A percentile compares a stretch with the other conserved stretches of the same genome.
phyloP scores from a whole-genome alignment of 2,113 vertebrate genomes.

The Callithrix jacchus region DNA sequence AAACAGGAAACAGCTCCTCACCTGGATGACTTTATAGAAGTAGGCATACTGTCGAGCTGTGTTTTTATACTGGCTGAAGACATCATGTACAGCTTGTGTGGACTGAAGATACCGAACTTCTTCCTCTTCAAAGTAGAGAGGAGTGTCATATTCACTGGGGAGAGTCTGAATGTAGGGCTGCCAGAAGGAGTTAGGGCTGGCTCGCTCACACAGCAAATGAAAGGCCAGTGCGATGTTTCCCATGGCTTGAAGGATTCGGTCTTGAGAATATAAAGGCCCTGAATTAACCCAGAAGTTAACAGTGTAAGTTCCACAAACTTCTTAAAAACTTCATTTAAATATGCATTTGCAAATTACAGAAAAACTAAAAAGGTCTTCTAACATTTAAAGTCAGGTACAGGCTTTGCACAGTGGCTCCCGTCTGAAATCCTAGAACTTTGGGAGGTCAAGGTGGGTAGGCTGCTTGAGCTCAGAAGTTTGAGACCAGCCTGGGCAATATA shows the following conservation, averaged over 20 bases:
- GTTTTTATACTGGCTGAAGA: constrained; percentile 98
- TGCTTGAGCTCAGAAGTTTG: no score
- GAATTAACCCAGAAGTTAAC: constrained; percentile 76
- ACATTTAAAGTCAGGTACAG: not conserved
- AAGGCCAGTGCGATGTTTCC: constrained; percentile 97
- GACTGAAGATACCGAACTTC: constrained; percentile 93
- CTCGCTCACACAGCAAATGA: constrained; percentile 95
- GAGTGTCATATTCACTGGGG: constrained; percentile 94
- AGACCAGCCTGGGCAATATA: no score
- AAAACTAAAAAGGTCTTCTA: not conserved
- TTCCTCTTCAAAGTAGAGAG: constrained; percentile 95
- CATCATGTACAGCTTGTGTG: constrained; percentile 95
- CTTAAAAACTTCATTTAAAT: constrained; percentile 27
- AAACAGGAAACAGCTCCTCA: constrained; percentile 72
- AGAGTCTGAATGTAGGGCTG: constrained; percentile 96
- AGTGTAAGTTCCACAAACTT: constrained; percentile 42
- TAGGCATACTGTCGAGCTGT: constrained; percentile 98
- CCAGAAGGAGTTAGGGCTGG: constrained; percentile 92
- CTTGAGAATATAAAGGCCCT: constrained; percentile 96
- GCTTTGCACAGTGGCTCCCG: no score
- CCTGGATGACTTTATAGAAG: constrained; percentile 98
- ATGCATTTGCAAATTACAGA: not conserved
- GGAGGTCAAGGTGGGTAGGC: no score
- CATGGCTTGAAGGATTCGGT: constrained; percentile 98
- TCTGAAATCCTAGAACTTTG: no score